Percentiles rank a stretch among this genome's conserved stretches.
phyloP scores from a whole-genome alignment of 2,888 invertebrate genomes.

The Hypolimnas misippus region DNA sequence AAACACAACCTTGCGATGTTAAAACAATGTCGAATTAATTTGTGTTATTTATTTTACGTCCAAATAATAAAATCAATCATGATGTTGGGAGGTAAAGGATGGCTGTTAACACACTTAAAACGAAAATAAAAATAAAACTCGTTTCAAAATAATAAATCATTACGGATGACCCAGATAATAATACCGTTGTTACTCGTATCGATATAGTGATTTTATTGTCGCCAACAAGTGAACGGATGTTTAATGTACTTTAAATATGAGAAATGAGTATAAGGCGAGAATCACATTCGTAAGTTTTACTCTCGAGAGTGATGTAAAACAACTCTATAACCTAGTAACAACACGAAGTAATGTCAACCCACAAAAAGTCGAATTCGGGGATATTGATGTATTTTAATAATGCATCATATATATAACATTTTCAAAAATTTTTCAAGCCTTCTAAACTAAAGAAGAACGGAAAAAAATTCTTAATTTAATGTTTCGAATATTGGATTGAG shows the following conservation, averaged over 20 bases:
- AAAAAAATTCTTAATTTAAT: too few species aligned
- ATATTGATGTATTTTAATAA: too few species aligned
- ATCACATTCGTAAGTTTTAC: too few species aligned
- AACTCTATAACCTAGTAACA: too few species aligned
- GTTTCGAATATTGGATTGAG: too few species aligned
- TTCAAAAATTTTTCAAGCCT: too few species aligned
- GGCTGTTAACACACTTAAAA: conserved; percentile 23
- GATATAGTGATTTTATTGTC: conserved; percentile 22
- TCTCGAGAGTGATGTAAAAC: too few species aligned
- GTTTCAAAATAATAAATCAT: conserved; percentile 32
- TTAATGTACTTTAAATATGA: neutral
- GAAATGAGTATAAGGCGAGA: too few species aligned
- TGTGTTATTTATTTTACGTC: neutral
- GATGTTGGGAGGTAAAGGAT: conserved; percentile 21
- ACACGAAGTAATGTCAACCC: too few species aligned
- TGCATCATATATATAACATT: too few species aligned
- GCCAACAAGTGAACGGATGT: conserved; percentile 23
- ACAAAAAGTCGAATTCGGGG: too few species aligned
- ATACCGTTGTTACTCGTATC: conserved; percentile 34
- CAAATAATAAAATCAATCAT: conserved; percentile 7
- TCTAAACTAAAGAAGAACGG: too few species aligned
- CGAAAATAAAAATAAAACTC: conserved; percentile 11
- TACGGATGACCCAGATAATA: conserved; percentile 31
- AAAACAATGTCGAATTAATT: conserved; percentile 3
- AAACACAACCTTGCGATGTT: neutral